Base-by-base conservation (phyloP, 2,888 invertebrate species). In the Drosophila nigricruria region DNA sequence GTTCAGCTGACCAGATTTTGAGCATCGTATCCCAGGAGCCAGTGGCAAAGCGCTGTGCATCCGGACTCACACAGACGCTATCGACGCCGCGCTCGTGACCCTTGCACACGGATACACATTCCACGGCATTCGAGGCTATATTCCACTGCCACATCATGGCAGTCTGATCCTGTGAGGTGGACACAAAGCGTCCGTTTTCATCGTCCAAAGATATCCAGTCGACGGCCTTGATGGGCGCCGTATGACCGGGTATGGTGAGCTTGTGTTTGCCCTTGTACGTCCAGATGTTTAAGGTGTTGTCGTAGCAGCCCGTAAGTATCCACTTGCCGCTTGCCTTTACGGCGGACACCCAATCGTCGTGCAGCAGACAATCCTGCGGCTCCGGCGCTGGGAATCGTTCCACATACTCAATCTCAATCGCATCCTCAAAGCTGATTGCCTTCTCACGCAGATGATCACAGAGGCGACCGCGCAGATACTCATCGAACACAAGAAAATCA, bases 331-430 rank as follows among this genome's bases (percentile, higher is more conserved):
- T 93, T 43, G 95, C 94, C 82, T 96, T 95, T 0, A 98, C 96
- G 47, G 97, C 95, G 23, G 98, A 96, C n/a, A 99, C 98, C 99
- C 99, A 99, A 92, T 99, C 99, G 93, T 99, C 98, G 89, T 99
- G 98, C 92, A 97, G 94, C 77, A 99, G 94, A 91, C 97, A 97
- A 92, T 98, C 97, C 91, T 97, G 96, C 0, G 99, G 98, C 88
- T 97, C 95, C 0, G 99, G 99, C 0, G 98, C 96, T 14, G 98
- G 97, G 81, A 96, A 96, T 81, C 97, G 95, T 91, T 97, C 97
- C 25, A 99, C 94, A 93, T 99, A 99, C 93, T 99, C 99, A 57
- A 99, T 94, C 77, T 97, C 96, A 77, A 99, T 93, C 12, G 97
- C 96, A 60, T 95, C 95, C 94, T 99, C 99, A 54, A 96, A 95